These are phyloP conservation scores for Alviniconcha marisindica DNA, from an alignment of 1,140 invertebrate genomes.

Conservation along the genomic window DNA sequence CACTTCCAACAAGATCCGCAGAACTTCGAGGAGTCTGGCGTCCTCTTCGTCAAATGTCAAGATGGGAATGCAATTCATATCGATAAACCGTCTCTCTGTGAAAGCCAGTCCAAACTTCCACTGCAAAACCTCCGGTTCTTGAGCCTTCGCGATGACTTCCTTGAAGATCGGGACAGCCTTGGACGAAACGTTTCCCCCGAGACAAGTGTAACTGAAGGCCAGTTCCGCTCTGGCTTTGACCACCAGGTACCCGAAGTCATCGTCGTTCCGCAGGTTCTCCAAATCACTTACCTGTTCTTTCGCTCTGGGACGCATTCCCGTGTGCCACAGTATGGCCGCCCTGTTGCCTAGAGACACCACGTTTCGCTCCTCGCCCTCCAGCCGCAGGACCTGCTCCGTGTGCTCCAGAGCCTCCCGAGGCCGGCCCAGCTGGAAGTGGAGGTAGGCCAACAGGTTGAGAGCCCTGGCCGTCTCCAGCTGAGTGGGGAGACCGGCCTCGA, in stretches of 20 bases:
- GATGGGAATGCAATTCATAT: not conserved
- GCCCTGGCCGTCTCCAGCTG: constrained; percentile 3
- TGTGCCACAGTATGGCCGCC: not conserved
- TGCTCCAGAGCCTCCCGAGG: not conserved
- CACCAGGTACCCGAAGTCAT: not conserved
- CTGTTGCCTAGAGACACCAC: constrained; percentile 3
- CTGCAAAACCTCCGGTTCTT: not conserved
- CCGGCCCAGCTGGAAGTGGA: not conserved
- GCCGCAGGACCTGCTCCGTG: not conserved
- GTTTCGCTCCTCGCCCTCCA: not conserved
- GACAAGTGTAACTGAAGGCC: not conserved
- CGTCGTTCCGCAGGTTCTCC: not conserved
- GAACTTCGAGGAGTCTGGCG: not conserved
- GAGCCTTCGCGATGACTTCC: not conserved
- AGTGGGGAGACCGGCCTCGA: not conserved
- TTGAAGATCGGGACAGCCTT: not conserved
- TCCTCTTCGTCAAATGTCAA: not conserved
- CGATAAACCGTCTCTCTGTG: not conserved
- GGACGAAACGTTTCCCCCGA: not conserved
- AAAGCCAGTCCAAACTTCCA: constrained; percentile 18
- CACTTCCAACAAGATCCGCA: not conserved
- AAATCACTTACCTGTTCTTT: not conserved
- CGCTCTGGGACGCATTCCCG: not conserved
- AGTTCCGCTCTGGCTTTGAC: not conserved
- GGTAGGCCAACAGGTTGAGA: not conserved